Conservation (phyloP, 1,140 invertebrate species). For the Bombus huntii region DNA sequence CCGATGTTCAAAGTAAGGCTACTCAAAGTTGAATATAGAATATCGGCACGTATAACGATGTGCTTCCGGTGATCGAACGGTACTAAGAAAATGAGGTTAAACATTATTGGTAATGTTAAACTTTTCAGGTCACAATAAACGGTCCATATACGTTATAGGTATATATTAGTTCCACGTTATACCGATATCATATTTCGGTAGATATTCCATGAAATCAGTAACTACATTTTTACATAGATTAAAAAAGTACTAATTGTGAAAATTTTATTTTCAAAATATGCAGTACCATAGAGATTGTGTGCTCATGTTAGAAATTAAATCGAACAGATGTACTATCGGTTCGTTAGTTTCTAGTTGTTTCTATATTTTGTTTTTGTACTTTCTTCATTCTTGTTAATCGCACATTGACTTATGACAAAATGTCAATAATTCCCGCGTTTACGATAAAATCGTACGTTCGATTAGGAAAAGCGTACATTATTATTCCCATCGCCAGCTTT, state of each 20-base stretch:
- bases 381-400: neutral
- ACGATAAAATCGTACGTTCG: neutral
- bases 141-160: neutral
- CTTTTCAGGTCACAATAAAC: conserved; percentile 4
- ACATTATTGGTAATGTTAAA: conserved; percentile 14
- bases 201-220: neutral
- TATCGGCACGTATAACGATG: conserved; percentile 25
- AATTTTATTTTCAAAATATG: neutral
- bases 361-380: neutral
- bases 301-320: neutral
- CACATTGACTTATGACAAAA: neutral
- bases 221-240: neutral
- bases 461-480: conserved; percentile 35
- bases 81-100: conserved; percentile 39
- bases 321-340: neutral
- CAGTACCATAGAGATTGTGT: neutral
- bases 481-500: conserved; percentile 37
- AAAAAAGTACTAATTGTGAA: neutral
- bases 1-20: neutral
- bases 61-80: conserved; percentile 41
- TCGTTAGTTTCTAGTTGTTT: neutral
- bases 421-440: neutral
- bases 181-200: neutral
- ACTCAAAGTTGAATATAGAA: neutral
- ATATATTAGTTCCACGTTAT: neutral